Base-by-base conservation (phyloP, 2,113 vertebrate genomes). In the Pungitius pungitius region DNA sequence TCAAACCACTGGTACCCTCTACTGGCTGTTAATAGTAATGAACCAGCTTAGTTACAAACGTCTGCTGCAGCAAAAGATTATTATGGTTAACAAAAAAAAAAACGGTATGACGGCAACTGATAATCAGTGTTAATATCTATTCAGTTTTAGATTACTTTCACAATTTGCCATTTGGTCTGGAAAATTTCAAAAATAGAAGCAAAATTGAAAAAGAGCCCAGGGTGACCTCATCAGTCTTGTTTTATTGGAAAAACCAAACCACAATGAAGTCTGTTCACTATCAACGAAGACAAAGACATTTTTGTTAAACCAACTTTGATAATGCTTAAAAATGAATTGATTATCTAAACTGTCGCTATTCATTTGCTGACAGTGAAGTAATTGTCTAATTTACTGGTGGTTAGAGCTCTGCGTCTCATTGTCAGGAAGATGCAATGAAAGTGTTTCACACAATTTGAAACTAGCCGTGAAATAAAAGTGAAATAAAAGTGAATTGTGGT, bases 1-100 rank as follows among this genome's bases (percentile, higher is more conserved):
- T 22, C 51, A 66, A 77, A 73, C 26, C 81, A 55, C 61, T 88
- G 82, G 83, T 75, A 49, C 86, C 82, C 64, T 81, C 89, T 91
- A 75, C 72, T 85, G 90, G 65, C 73, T 13, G 14, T 17, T 58
- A 18, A 13, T 58, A n/a, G 56, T 11, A 58, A 58, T 37, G 18
- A 37, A n/a, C 18, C 10, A 10, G 18, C 30, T 58, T 18, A 35
- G 30, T 58, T 35, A 20, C 30, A 35, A 55, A 55, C 54, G 27
- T 8, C 24, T 17, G 14, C 10, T 26, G 26, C 24, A 22, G n/a
- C 12, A 22, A 15, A 17, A 33, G 39, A 40, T 27, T 55, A 11
- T 30, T 43, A n/a, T 24, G 62, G 20, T 24, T 24, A 24, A 18
- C 14, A 57, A 22, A 37, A 58, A n/a, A 58, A n/a, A 47, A 47